A percentile compares a stretch with the other conserved stretches of the same genome.
Evolutionary conservation across 2,888 invertebrate species (phyloP).

Genomic region (Chymomyza fuscimana): DNA sequence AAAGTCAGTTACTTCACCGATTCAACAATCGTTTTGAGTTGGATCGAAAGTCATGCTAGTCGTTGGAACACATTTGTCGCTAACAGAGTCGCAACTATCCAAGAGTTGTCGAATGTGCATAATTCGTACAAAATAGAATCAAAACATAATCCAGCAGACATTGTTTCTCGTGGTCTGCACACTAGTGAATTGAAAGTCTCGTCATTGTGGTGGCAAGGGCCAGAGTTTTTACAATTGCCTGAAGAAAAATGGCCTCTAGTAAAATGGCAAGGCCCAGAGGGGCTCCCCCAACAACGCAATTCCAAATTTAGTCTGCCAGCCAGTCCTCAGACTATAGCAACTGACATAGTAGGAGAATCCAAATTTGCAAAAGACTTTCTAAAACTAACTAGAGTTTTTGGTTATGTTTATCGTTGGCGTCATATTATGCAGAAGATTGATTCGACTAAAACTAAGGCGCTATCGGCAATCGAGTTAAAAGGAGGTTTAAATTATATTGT

Average conservation of each 20-base stretch:
- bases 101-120: conserved; percentile 13
- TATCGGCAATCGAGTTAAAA: too few relatives aligned
- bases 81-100: conserved; percentile 32
- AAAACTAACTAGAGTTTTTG: conserved; percentile 18
- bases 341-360: neutral
- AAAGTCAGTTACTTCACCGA: conserved; percentile 31
- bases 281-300: neutral
- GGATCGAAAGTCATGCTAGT: conserved; percentile 24
- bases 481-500: too few relatives aligned
- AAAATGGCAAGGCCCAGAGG: neutral
- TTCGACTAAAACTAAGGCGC: too few relatives aligned
- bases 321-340: neutral
- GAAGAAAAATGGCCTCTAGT: conserved; percentile 6
- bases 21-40: conserved; percentile 26
- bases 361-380: conserved; percentile 15
- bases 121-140: conserved; percentile 29
- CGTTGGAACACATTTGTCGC: conserved; percentile 33
- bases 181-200: conserved; percentile 17
- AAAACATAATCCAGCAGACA: conserved; percentile 29
- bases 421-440: too few relatives aligned
- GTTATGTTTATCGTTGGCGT: conserved; percentile 13
- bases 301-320: neutral
- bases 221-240: conserved; percentile 11
- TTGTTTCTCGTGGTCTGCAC: conserved; percentile 19
- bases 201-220: conserved; percentile 22